These are phyloP conservation scores for Galeopsomyia nigrocyanea DNA, from an alignment of 2,888 invertebrate genomes.

Conservation along the genomic window DNA sequence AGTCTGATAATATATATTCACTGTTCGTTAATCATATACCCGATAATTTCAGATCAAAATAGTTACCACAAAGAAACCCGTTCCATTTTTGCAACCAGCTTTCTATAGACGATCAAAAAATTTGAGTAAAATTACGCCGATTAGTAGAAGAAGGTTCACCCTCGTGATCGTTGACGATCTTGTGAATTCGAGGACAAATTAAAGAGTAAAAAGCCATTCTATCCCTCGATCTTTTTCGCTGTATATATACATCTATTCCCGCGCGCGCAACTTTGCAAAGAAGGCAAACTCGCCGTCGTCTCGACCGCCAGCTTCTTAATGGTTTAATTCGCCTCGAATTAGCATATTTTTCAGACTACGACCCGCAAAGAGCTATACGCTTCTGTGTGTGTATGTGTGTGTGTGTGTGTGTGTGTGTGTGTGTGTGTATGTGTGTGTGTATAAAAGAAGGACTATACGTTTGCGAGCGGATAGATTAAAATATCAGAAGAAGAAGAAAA, in stretches of 20 bases:
- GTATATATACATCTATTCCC: slow-evolving; percentile 1
- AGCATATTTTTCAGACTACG: slow-evolving; percentile 58
- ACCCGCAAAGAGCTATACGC: slow-evolving; percentile 48
- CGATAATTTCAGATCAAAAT: too few relatives aligned
- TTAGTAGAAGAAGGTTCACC: slow-evolving; percentile 45
- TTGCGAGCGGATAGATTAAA: too few relatives aligned
- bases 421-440: too few relatives aligned
- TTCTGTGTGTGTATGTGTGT: slow-evolving; percentile 45
- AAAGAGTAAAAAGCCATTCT: slow-evolving; percentile 32
- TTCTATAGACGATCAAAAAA: slow-evolving; percentile 35
- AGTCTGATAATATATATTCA: too few relatives aligned
- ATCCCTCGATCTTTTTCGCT: background rate
- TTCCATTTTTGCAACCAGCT: background rate
- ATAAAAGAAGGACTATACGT: too few relatives aligned
- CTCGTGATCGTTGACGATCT: slow-evolving; percentile 28
- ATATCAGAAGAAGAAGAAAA: too few relatives aligned
- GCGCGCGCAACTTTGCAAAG: background rate
- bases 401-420: too few relatives aligned
- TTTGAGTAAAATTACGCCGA: slow-evolving; percentile 48
- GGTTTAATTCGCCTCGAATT: slow-evolving; percentile 60
- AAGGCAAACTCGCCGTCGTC: slow-evolving; percentile 35
- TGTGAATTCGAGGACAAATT: slow-evolving; percentile 45
- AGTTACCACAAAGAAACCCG: too few relatives aligned
- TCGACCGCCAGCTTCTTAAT: slow-evolving; percentile 55
- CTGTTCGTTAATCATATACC: too few relatives aligned